Conservation (phyloP, 2,888 invertebrate genomes). For the Parnassius apollo region DNA sequence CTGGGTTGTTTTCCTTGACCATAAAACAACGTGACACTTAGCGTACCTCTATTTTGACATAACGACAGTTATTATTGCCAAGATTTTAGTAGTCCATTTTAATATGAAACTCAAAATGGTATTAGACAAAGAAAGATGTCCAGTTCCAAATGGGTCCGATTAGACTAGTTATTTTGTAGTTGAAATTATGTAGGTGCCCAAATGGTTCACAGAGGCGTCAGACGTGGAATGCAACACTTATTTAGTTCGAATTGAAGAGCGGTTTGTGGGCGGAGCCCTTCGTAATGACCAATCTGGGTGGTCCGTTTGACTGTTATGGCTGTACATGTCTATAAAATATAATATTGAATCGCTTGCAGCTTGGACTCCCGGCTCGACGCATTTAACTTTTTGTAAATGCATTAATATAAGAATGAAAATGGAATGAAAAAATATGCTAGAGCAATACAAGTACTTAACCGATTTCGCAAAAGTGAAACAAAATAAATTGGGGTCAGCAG, state of each 20-base stretch:
- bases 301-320: constrained; percentile 48
- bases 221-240: constrained; percentile 44
- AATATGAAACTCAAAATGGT: constrained; percentile 29
- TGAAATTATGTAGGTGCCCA: constrained; percentile 56
- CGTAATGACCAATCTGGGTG: constrained; percentile 65
- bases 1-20: constrained; percentile 39
- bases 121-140: background rate
- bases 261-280: constrained; percentile 57
- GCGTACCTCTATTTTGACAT: constrained; percentile 41
- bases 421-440: no score
- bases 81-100: constrained; percentile 32
- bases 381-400: background rate
- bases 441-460: no score
- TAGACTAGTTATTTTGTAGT: constrained; percentile 36
- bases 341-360: constrained; percentile 41
- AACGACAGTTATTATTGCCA: constrained; percentile 36
- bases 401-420: background rate
- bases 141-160: constrained; percentile 29
- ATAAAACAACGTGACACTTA: constrained; percentile 50
- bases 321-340: constrained; percentile 59
- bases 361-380: background rate
- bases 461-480: background rate
- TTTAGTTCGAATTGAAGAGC: constrained; percentile 67
- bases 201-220: constrained; percentile 43
- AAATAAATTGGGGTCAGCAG: constrained; percentile 15